phyloP scores from a whole-genome alignment of 2,113 vertebrate genomes.

The Rhea americana region DNA sequence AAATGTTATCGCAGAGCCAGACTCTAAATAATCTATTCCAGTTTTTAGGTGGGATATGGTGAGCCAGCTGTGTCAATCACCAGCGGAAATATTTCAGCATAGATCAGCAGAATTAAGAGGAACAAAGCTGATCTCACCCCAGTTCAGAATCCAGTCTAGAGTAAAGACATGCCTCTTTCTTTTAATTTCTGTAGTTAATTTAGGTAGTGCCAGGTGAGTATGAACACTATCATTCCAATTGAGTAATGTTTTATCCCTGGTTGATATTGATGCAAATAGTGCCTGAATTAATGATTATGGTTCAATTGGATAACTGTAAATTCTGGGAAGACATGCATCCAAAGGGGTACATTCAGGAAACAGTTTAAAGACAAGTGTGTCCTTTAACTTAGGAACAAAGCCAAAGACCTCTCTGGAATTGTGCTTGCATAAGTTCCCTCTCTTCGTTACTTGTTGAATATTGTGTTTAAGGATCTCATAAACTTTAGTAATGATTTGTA shows the following conservation, averaged over 20 bases:
- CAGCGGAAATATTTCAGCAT: background rate
- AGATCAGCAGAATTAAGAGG: background rate
- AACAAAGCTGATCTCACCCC: background rate
- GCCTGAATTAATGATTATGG: background rate
- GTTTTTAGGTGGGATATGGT: background rate
- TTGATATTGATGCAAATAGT: background rate
- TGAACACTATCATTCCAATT: background rate
- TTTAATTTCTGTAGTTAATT: background rate
- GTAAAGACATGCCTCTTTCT: background rate
- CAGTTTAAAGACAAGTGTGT: background rate
- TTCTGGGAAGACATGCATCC: background rate
- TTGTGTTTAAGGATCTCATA: background rate
- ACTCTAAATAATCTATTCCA: background rate
- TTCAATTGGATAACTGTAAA: background rate
- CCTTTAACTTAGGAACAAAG: background rate
- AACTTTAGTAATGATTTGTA: background rate
- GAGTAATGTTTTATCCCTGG: background rate
- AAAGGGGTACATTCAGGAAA: background rate
- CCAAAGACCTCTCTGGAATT: conserved; percentile 11
- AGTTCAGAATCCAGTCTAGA: background rate
- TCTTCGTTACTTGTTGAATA: background rate
- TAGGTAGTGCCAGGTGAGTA: background rate
- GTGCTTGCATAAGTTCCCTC: background rate
- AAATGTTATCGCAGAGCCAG: background rate
- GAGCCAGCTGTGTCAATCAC: background rate